Evolutionary conservation across 2,888 invertebrate genomes (phyloP), one percentile per base, ranked within the genome.

Genomic region (Xiphydria camelus): DNA sequence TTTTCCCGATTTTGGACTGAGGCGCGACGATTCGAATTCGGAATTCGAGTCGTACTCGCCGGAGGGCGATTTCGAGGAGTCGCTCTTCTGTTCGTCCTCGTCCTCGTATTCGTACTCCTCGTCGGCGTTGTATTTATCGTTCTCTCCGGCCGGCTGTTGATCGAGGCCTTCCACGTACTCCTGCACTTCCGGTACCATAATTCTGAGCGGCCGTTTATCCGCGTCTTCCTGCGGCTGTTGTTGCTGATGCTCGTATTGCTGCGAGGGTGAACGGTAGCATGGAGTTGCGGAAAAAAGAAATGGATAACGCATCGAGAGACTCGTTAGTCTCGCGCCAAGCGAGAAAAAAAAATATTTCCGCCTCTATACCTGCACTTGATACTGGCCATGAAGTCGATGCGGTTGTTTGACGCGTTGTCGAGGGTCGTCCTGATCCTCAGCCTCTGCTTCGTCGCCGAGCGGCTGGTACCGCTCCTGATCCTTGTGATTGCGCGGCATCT

Each of bases 151-250:
- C 1, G 62, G 61, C 18, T 60, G 47, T 26, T 74, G 69, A 39
- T 70, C 68, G 4, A 66, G 31, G 23, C 68, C 61, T 10, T 71
- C 73, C 29, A 59, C 50, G 58, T 77, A 59, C 19, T 77, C 77
- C 10, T 76, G 76, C 1, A 58, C 51, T 31, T 80, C 79, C 1
- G 80, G 80, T 9, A 80, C 78, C 59, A 79, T 77, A 48, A 80
- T 80, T 49, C 78, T 73, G 35, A 80, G 50, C 0, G 79, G 77
- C 18, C 70, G 68, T 40, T 73, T 71, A 3, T 75, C 53, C 19
- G 41, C 22, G 23, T 47, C 23, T 25, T 34, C 35, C 2, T 33
- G 33, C 17, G n/a, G 9, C 4, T 33, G 34, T 17, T 41, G 40
- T 5, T 45, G 31, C n/a, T 34, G 45, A 15, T 52, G 41, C 15